These are phyloP conservation scores for Apus apus DNA, from an alignment of 2,113 vertebrate species.

Conservation along the genomic window DNA sequence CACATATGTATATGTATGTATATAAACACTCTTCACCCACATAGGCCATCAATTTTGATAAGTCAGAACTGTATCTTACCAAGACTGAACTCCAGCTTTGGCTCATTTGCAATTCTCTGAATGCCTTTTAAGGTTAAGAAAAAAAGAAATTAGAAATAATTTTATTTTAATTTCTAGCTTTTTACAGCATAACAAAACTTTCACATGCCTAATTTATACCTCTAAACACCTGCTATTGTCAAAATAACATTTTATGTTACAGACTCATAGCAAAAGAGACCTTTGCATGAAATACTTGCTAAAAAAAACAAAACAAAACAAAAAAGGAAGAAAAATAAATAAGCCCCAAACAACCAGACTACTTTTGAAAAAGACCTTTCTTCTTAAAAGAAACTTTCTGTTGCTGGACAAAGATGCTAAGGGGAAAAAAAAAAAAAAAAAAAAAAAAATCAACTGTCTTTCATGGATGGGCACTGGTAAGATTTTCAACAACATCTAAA, in stretches of 20 bases:
- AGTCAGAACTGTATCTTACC: conserved; percentile 73
- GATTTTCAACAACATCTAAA: not conserved
- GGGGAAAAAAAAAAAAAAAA: no score
- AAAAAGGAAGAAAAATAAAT: no score
- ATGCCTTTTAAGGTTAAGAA: conserved; percentile 69
- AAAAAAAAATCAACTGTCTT: no score
- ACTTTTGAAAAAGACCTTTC: not conserved
- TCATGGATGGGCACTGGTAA: not conserved
- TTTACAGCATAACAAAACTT: not conserved
- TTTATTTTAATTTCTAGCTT: not conserved
- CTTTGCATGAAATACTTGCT: not conserved
- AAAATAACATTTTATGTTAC: not conserved
- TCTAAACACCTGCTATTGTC: not conserved
- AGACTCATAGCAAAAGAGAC: not conserved
- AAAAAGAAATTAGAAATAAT: conserved; percentile 13
- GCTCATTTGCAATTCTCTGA: conserved; percentile 75
- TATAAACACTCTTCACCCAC: not conserved
- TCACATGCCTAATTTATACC: not conserved
- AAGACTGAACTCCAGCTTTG: conserved; percentile 83
- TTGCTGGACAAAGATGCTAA: not conserved
- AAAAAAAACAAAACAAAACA: not conserved
- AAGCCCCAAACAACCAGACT: no score
- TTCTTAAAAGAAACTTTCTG: not conserved
- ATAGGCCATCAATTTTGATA: not conserved
- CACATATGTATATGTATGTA: not conserved